phyloP scores from a whole-genome alignment of 1,140 invertebrate species.

The Drosophila lacteicornis region DNA sequence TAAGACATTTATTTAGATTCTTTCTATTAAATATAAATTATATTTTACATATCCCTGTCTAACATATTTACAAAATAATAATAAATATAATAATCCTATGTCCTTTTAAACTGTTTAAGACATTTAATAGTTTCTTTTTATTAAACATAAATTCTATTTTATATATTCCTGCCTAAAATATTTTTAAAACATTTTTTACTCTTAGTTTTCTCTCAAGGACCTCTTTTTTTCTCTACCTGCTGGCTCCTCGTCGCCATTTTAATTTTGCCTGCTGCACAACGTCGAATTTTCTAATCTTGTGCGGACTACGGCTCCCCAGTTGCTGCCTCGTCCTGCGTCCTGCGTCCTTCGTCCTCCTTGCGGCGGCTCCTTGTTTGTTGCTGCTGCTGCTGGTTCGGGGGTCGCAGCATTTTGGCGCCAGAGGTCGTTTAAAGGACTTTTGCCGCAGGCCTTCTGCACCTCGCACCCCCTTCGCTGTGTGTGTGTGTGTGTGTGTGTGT shows the following conservation, averaged over 20 bases:
- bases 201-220: no score
- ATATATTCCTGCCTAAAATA: no score
- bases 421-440: conserved; percentile 83
- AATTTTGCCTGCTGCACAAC: conserved; percentile 82
- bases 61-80: no score
- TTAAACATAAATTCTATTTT: no score
- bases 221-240: not conserved
- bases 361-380: conserved; percentile 44
- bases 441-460: conserved; percentile 70
- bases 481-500: conserved; percentile 7
- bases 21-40: no score
- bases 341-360: conserved; percentile 7
- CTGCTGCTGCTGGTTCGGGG: conserved; percentile 54
- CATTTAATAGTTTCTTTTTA: no score
- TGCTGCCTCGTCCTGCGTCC: conserved; percentile 52
- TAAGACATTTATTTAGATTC: no score
- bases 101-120: no score
- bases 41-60: no score
- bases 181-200: no score
- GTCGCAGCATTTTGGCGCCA: conserved; percentile 81
- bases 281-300: conserved; percentile 84
- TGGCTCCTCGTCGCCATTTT: conserved; percentile 68
- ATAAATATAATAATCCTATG: no score
- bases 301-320: conserved; percentile 82
- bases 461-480: not conserved